Base-by-base conservation (phyloP, 2,888 invertebrate genomes). In the Plutella xylostella region DNA sequence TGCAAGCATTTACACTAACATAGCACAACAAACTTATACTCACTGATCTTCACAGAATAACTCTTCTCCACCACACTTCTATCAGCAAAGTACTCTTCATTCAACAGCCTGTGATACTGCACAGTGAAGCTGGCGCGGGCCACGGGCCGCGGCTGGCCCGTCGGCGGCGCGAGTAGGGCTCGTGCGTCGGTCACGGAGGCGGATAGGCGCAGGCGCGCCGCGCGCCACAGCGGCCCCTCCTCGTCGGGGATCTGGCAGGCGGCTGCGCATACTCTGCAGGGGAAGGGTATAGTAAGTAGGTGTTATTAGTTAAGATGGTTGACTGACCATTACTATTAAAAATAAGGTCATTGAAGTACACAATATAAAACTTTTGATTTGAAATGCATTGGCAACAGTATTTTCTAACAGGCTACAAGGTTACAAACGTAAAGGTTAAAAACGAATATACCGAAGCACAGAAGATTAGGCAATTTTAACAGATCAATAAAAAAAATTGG, bases 241-340 rank as follows among this genome's bases (percentile, higher is more conserved):
- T 72, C 68, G 0, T 57, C 52, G 0, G 70, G 72, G 55, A 79
- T 52, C 45, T 80, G 79, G 28, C 72, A 71, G 1, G 78, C 80
- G 1, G 80, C 82, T 2, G 70, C 62, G 45, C 78, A 80, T 2
- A 80, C 78, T 45, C 82, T 80, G 43, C 3, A 17, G 21, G 5
- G 4, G n/a, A 33, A 33, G n/a, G 12, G 33, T 9, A 33, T 9
- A 25, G 5, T n/a, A n/a, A n/a, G n/a, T n/a, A n/a, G n/a, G n/a
- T n/a, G n/a, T n/a, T n/a, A n/a, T n/a, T n/a, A n/a, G n/a, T n/a
- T n/a, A n/a, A n/a, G n/a, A n/a, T n/a, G n/a, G n/a, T n/a, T n/a
- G n/a, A n/a, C n/a, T n/a, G n/a, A n/a, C n/a, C n/a, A n/a, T n/a
- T n/a, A n/a, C n/a, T n/a, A n/a, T n/a, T n/a, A n/a, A n/a, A n/a